Percentiles rank a stretch among this genome's conserved stretches.
phyloP scores from a whole-genome alignment of 2,888 invertebrate species.

The Ctenicera cuprea region DNA sequence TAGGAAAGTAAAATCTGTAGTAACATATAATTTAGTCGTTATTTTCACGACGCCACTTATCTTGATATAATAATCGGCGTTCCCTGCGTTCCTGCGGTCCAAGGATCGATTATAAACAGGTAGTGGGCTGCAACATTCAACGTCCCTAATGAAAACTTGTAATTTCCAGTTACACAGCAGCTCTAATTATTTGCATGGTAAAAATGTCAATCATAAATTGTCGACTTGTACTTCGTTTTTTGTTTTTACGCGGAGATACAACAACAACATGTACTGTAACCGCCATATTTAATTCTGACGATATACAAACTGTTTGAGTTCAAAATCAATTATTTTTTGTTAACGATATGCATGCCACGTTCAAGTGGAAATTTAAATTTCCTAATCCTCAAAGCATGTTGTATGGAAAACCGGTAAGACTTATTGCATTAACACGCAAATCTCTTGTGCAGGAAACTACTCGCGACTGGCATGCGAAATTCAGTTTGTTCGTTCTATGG shows the following conservation, averaged over 20 bases:
- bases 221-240: neutral
- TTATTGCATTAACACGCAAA: neutral
- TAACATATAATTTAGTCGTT: constrained; percentile 20
- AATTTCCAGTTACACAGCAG: neutral
- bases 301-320: no score
- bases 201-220: constrained; percentile 16
- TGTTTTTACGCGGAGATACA: neutral
- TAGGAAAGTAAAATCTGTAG: neutral
- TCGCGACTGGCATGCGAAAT: constrained; percentile 97
- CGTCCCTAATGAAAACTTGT: constrained; percentile 17
- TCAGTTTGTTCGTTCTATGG: constrained; percentile 98
- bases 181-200: neutral
- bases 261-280: neutral
- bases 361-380: neutral
- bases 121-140: constrained; percentile 6
- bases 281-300: neutral
- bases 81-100: neutral
- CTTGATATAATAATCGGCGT: constrained; percentile 14
- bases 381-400: constrained; percentile 32
- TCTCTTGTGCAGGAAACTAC: constrained; percentile 87
- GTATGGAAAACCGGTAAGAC: neutral
- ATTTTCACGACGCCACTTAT: constrained; percentile 12
- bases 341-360: no score
- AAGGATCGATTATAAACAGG: constrained; percentile 23
- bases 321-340: neutral